These are phyloP conservation scores for Liasis olivaceus DNA, from an alignment of 2,797 vertebrate species.

Conservation along the genomic window DNA sequence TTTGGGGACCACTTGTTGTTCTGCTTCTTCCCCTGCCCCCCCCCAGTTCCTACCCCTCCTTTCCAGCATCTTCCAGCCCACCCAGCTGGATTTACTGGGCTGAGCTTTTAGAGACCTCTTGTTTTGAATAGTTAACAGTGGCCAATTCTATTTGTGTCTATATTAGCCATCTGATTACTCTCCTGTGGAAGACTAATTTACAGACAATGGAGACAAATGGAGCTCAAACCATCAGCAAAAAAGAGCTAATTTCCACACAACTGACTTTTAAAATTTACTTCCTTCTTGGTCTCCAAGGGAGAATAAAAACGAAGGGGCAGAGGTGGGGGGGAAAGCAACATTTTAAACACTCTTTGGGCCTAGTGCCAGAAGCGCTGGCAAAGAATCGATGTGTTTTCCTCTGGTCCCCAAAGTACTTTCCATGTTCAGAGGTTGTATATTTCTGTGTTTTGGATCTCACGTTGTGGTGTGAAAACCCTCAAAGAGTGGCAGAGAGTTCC, in stretches of 20 bases:
- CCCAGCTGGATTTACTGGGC: background rate
- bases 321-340: background rate
- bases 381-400: background rate
- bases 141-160: conserved; percentile 60
- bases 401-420: background rate
- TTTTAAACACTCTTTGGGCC: background rate
- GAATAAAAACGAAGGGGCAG: background rate
- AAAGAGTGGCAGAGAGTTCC: too few relatives aligned
- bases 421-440: background rate
- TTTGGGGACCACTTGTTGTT: background rate
- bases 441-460: background rate
- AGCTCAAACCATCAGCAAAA: conserved; percentile 62
- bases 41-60: background rate
- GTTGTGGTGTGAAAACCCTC: background rate
- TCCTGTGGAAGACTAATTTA: conserved; percentile 65
- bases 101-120: conserved; percentile 14
- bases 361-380: background rate
- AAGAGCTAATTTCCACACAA: conserved; percentile 56
- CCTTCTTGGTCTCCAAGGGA: conserved; percentile 10
- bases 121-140: conserved; percentile 54
- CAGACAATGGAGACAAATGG: conserved; percentile 66
- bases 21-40: background rate
- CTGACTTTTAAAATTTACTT: conserved; percentile 60
- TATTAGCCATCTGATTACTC: conserved; percentile 67
- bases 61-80: too few relatives aligned